phyloP scores from a whole-genome alignment of 2,888 invertebrate genomes.

The Stenoptilia bipunctidactyla region DNA sequence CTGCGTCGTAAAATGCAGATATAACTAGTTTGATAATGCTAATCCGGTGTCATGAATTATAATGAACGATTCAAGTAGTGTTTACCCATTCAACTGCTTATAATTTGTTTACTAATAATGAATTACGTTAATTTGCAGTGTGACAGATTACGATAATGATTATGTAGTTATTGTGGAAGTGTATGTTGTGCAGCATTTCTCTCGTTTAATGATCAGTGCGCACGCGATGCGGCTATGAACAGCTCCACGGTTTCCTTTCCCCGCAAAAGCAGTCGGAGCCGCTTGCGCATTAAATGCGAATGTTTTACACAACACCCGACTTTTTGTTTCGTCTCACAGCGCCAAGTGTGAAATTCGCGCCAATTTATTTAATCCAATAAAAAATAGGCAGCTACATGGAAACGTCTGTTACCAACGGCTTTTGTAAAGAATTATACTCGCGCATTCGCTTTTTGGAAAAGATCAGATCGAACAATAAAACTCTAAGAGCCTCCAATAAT shows the following conservation, averaged over 20 bases:
- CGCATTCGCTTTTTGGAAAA: constrained; percentile 21
- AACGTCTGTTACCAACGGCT: constrained; percentile 16
- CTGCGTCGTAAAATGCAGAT: no score
- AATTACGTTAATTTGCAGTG: no score
- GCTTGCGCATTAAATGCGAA: constrained; percentile 24
- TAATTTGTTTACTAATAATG: no score
- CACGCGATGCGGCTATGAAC: constrained; percentile 28
- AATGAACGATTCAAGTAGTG: no score
- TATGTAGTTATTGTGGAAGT: no score
- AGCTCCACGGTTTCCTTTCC: constrained; percentile 29
- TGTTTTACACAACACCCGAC: constrained; percentile 32
- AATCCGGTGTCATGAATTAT: no score
- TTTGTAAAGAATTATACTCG: constrained; percentile 15
- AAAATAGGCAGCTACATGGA: constrained; percentile 23
- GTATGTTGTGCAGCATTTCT: no score
- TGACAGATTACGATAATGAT: no score
- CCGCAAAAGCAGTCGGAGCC: constrained; percentile 17
- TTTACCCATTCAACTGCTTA: no score
- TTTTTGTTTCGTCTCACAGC: constrained; percentile 31
- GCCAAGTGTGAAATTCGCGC: constrained; percentile 45
- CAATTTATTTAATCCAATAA: constrained; percentile 24
- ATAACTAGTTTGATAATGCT: no score
- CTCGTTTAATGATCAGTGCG: constrained; percentile 5
- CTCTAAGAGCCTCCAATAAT: constrained; percentile 30
- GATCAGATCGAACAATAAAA: constrained; percentile 28